Base-by-base conservation (phyloP, 2,797 vertebrate species). In the Sciurus carolinensis region DNA sequence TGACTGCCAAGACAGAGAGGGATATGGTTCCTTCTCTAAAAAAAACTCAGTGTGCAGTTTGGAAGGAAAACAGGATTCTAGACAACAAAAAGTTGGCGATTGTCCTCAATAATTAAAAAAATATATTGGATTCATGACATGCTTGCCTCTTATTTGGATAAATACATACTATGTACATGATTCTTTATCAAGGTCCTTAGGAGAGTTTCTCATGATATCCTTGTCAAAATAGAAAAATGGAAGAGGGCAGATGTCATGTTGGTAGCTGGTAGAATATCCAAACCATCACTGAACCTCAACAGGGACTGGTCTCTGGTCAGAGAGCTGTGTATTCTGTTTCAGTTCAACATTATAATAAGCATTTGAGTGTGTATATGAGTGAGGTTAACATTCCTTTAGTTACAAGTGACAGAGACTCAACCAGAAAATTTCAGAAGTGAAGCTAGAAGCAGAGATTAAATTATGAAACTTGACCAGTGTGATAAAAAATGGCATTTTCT, bases 1-100 rank as follows among this genome's bases (percentile, higher is more conserved):
- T 39, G 39, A 39, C 39, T 39, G 39, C 39, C 39, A 91, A 52
- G 69, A 87, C 69, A 88, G 30, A 97, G 73, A 94, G 36, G 44
- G 66, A 79, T 59, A 77, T 7, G 76, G 82, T 82, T 72, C 89
- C 91, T 92, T 94, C 75, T 93, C 54, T 90, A 86, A 95, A 91
- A 94, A 93, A 83, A 97, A 94, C 95, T 92, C 69, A 89, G 75
- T 95, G 30, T 95, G 18, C 64, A 75, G 86, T 97, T 81, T 67
- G 62, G 64, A 89, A 91, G 96, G 89, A 93, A 96, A 94, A 91
- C 36, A 83, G 4, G 36, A 92, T 93, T 95, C 44, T 87, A 84
- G 50, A 92, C 76, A 87, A 90, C 14, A 64, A 88, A 95, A 96
- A 71, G 24, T 44, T 86, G 73, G 75, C 83, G 86, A 44, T 62